Base-by-base conservation (phyloP, 2,888 invertebrate genomes). In the Polyommatus iphigenia region DNA sequence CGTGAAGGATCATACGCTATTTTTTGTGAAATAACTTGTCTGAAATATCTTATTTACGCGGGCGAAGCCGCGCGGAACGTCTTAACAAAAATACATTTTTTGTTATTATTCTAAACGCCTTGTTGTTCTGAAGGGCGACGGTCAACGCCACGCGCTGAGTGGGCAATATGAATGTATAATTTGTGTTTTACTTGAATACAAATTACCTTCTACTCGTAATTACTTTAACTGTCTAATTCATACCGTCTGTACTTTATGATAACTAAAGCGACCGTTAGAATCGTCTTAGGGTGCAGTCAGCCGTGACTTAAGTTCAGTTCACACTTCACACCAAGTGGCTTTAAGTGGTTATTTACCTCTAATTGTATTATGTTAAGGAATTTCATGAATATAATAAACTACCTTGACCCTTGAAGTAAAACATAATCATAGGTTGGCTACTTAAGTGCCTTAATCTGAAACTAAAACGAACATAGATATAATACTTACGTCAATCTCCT, bases 131-230 rank as follows among this genome's bases (percentile, higher is more conserved):
- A 67, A 67, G 67, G 67, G 67, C 67, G 6, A 29, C 67, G 29
- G 67, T 4, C 67, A 67, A 18, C 32, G 67, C 13, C 15, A 67
- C 67, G 24, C 24, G 24, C 59, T 20, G 15, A 67, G 67, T 67
- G 67, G 67, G 67, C 13, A 29, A 29, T 32, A 29, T 67, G 29
- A 32, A 67, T 67, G 67, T 67, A 67, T 67, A 5, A 67, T 67
- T 67, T 67, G 13, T 67, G 62, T 62, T 32, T 32, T 32, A 15
- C 67, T 67, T 15, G 67, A 32, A 67, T 67, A 32, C 29, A 32
- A 67, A 67, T 67, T 13, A 29, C 67, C 67, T 29, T 29, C 67
- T 29, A n/a, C n/a, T n/a, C n/a, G n/a, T n/a, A 67, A 67, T 67
- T 32, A 32, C 29, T 29, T 67, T 0, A 15, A 29, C 67, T 32